Base-by-base conservation (phyloP, 2,888 invertebrate genomes). In the Tromatobia lineatoria region DNA sequence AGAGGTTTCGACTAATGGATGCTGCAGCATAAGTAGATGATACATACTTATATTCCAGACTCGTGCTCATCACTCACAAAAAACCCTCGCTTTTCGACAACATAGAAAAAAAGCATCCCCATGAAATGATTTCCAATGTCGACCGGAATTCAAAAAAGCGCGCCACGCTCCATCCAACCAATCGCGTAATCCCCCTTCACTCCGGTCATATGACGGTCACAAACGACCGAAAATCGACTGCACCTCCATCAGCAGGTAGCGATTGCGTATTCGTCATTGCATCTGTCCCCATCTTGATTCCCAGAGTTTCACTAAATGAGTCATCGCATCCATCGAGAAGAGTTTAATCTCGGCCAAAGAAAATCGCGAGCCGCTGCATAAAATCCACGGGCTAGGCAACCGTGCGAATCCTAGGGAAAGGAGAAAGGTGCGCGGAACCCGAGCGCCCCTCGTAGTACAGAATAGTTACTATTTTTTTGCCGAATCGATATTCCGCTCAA, bases 401-500 rank as follows among this genome's bases (percentile, higher is more conserved):
- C 13, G 2, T 18, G 50, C 0, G 13, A 57, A 71, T 57, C n/a
- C 38, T 54, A 57, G 59, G 73, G 73, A 74, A 34, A 50, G 50
- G 8, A 18, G 38, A 45, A 13, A 23, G 23, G 11, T 52, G 29
- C 38, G 20, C 20, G 80, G 73, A 73, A 78, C 59, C 67, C 57
- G 70, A 88, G 90, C 90, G 89, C 87, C 88, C 8, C 88, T 67
- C 13, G 73, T 81, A 61, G 87, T 73, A 45, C 75, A 86, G 88
- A 90, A 91, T 90, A 79, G 85, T 69, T 82, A 91, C 88, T 88
- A 88, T 83, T 88, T 90, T 88, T 89, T 89, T 88, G 87, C 88
- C 92, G 90, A 93, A 93, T 93, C 93, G 93, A 93, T 93, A 93
- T 93, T 92, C 91, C 91, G 89, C 92, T 93, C 91, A 92, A 93